Conservation (phyloP, 2,888 invertebrate genomes). For the Sinodicranocentrus sp. region DNA sequence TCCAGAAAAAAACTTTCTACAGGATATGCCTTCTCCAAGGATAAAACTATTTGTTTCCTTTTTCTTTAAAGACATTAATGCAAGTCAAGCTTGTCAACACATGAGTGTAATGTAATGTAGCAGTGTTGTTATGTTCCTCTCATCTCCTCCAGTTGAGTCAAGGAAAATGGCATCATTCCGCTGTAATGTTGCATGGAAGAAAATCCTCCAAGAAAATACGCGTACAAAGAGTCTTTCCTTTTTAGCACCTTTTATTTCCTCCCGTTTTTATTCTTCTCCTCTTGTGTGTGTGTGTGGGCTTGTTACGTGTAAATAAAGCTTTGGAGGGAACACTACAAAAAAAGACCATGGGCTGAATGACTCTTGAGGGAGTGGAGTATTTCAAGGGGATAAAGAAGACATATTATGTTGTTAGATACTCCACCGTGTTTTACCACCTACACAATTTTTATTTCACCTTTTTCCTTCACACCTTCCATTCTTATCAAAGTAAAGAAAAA, state of each 20-base stretch:
- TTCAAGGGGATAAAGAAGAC: slow-evolving; percentile 76
- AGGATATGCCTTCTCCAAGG: too few relatives aligned
- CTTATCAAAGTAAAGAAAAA: too few relatives aligned
- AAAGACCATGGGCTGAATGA: slow-evolving; percentile 62
- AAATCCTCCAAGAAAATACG: slow-evolving; percentile 37
- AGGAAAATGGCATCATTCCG: slow-evolving; percentile 52
- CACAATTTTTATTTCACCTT: neutral
- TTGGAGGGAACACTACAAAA: slow-evolving; percentile 1
- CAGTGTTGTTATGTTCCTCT: slow-evolving; percentile 32
- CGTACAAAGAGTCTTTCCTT: neutral
- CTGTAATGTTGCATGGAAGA: slow-evolving; percentile 34
- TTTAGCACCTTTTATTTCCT: slow-evolving; percentile 36
- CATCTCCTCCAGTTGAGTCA: neutral
- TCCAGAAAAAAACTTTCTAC: too few relatives aligned
- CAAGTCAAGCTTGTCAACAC: slow-evolving; percentile 62
- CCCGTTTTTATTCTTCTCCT: slow-evolving; percentile 16
- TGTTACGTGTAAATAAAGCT: slow-evolving; percentile 15
- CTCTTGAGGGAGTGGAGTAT: slow-evolving; percentile 73
- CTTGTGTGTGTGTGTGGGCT: neutral
- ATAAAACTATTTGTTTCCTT: slow-evolving; percentile 38
- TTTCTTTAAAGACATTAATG: slow-evolving; percentile 52
- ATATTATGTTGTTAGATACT: slow-evolving; percentile 71
- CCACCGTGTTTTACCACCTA: neutral
- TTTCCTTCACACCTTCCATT: too few relatives aligned
- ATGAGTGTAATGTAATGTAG: slow-evolving; percentile 62